A percentile compares a stretch with the other conserved stretches of the same genome.
Evolutionary conservation across 1,140 invertebrate species (phyloP).

Genomic region (Belonocnema kinseyi): DNA sequence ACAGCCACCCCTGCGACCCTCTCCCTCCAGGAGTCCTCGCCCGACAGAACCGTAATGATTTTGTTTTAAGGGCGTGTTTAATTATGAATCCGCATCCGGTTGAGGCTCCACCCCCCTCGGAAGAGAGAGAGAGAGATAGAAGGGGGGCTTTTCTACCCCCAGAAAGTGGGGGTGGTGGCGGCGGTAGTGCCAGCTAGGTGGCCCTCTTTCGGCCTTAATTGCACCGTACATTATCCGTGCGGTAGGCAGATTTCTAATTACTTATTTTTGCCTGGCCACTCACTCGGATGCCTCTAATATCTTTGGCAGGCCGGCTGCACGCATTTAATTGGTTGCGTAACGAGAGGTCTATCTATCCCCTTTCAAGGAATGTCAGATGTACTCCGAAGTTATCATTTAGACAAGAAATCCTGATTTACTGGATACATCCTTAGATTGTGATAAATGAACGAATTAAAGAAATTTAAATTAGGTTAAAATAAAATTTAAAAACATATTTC

Average conservation of each 20-base stretch:
- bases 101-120: conserved; percentile 72
- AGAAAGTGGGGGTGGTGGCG: conserved; percentile 39
- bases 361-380: background rate
- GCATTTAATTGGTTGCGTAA: conserved; percentile 64
- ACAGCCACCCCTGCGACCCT: conserved; percentile 44
- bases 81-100: conserved; percentile 75
- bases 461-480: too few species aligned
- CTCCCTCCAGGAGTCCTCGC: conserved; percentile 47
- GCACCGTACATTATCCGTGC: conserved; percentile 69
- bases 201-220: conserved; percentile 69
- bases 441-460: too few species aligned
- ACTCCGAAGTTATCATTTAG: background rate
- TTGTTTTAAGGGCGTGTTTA: conserved; percentile 77
- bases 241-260: conserved; percentile 68
- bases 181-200: conserved; percentile 58
- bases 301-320: conserved; percentile 63
- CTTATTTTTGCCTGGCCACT: conserved; percentile 64
- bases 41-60: conserved; percentile 73
- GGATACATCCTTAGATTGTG: too few species aligned
- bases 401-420: too few species aligned
- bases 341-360: conserved; percentile 36
- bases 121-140: conserved; percentile 45
- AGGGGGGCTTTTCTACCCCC: conserved; percentile 40
- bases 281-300: conserved; percentile 65
- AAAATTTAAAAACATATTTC: too few species aligned